These are phyloP conservation scores for Spheniscus humboldti DNA, from an alignment of 2,797 vertebrate species.

Conservation along the genomic window DNA sequence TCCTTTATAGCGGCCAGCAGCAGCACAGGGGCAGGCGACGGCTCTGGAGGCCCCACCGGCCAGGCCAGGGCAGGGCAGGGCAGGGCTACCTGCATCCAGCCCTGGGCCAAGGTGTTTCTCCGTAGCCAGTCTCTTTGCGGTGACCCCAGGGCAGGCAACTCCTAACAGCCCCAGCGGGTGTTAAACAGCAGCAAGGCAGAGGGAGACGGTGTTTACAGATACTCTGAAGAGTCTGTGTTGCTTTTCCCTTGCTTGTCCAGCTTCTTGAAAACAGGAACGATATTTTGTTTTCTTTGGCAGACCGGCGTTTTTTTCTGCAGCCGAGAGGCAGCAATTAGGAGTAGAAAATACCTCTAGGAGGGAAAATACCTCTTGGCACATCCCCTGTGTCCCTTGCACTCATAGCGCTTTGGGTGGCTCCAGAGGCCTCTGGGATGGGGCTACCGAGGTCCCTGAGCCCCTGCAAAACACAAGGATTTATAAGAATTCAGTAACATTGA, in stretches of 20 bases:
- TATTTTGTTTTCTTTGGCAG: neutral
- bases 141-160: neutral
- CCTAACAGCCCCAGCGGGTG: accelerated
- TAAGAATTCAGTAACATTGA: neutral
- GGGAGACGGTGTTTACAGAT: neutral
- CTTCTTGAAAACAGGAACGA: neutral
- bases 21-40: neutral
- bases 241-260: neutral
- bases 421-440: neutral
- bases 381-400: neutral
- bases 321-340: neutral
- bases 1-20: neutral
- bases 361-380: neutral
- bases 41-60: neutral
- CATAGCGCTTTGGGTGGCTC: neutral
- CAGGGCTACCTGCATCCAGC: neutral
- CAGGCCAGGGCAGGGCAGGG: neutral
- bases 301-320: neutral
- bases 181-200: neutral
- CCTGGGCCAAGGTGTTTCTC: neutral
- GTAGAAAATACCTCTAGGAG: neutral
- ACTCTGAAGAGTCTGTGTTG: neutral
- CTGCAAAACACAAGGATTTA: neutral
- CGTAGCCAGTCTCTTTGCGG: neutral
- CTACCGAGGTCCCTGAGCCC: neutral